Conservation (phyloP, 1,140 invertebrate species). For the Chlorops oryzae region DNA sequence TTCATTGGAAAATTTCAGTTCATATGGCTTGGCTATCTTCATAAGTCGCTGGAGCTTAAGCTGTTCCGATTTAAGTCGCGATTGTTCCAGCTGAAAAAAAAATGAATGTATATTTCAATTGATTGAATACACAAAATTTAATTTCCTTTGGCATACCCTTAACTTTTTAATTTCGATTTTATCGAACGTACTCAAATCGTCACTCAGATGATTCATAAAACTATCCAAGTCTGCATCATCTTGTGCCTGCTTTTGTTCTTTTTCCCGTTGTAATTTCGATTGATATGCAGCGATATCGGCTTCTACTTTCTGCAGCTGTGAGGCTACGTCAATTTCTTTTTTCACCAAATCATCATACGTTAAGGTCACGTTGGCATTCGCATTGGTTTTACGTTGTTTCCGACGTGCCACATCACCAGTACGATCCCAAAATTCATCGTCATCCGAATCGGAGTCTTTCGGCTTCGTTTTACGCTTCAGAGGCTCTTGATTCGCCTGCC, state of each 20-base stretch:
- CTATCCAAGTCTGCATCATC: slow-evolving; percentile 61
- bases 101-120: not conserved
- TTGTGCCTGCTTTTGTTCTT: slow-evolving; percentile 21
- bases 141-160: slow-evolving; percentile 41
- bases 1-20: slow-evolving; percentile 50
- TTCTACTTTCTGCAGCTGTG: slow-evolving; percentile 58
- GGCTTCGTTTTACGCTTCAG: slow-evolving; percentile 57
- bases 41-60: slow-evolving; percentile 62
- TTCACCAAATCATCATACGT: slow-evolving; percentile 79
- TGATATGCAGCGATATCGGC: slow-evolving; percentile 53
- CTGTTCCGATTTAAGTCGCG: slow-evolving; percentile 65
- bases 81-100: slow-evolving; percentile 54
- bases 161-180: slow-evolving; percentile 51
- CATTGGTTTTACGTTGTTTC: slow-evolving; percentile 62
- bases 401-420: slow-evolving; percentile 90
- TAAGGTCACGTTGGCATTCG: slow-evolving; percentile 49
- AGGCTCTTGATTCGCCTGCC: slow-evolving; percentile 66
- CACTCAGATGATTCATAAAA: slow-evolving; percentile 62
- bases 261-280: slow-evolving; percentile 26
- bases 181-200: slow-evolving; percentile 45
- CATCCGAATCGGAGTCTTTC: slow-evolving; percentile 86
- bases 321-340: slow-evolving; percentile 58
- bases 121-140: not conserved
- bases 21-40: slow-evolving; percentile 68
- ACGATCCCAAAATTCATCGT: slow-evolving; percentile 91